A percentile compares a stretch with the other conserved stretches of the same genome.
Conservation (phyloP, 2,113 vertebrate genomes). For the Felis chaus region DNA sequence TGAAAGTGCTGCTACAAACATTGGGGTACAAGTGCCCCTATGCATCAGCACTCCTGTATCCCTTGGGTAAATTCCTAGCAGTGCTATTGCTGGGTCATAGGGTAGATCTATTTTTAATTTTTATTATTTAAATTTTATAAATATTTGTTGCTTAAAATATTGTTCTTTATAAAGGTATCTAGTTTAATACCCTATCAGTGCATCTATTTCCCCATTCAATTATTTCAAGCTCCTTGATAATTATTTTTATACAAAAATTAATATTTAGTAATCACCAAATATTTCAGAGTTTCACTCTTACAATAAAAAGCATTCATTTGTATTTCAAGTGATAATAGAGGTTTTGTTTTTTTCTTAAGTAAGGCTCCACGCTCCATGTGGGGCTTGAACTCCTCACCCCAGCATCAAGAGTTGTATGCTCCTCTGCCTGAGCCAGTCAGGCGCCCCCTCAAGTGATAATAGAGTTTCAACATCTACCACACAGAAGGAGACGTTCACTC, state of each 20-base stretch:
- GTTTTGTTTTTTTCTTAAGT: neutral
- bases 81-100: too few relatives aligned
- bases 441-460: neutral
- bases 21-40: too few relatives aligned
- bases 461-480: neutral
- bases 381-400: neutral
- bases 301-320: neutral
- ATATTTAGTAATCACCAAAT: slow-evolving; percentile 2
- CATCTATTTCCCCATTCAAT: neutral
- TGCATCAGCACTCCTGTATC: too few relatives aligned
- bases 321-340: neutral
- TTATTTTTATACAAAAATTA: slow-evolving; percentile 21
- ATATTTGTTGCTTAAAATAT: neutral
- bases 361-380: neutral
- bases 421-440: neutral
- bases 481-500: neutral
- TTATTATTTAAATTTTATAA: slow-evolving; percentile 1
- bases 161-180: neutral
- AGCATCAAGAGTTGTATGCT: neutral
- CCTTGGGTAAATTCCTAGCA: too few relatives aligned
- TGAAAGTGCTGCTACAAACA: too few relatives aligned
- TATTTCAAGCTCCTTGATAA: neutral
- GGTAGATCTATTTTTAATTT: neutral
- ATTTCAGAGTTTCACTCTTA: slow-evolving; percentile 9
- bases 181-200: neutral